Evolutionary conservation across 2,113 vertebrate genomes (phyloP).

Genomic region (Tychaedon coryphoeus): DNA sequence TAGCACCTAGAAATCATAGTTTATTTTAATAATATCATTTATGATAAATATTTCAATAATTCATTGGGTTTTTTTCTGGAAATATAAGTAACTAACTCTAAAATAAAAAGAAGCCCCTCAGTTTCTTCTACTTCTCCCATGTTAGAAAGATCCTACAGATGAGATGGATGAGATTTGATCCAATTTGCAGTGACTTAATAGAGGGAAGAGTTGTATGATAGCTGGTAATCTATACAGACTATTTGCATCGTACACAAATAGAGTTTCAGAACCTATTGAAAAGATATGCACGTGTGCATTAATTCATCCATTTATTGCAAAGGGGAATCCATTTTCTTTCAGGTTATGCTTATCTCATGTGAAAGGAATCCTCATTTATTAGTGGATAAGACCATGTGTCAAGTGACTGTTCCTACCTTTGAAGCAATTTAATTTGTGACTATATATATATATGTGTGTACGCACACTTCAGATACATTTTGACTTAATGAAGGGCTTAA

Average conservation of each 20-base stretch:
- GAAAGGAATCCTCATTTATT: neutral
- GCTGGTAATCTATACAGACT: neutral
- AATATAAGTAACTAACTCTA: neutral
- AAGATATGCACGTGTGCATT: neutral
- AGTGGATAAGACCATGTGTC: neutral
- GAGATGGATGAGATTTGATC: neutral
- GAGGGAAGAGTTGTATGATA: neutral
- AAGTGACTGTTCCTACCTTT: slow-evolving; percentile 10
- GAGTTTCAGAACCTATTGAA: neutral
- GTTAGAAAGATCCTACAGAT: neutral
- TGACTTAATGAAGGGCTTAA: slow-evolving; percentile 77
- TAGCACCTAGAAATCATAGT: neutral
- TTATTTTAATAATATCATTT: neutral
- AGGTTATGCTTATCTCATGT: neutral
- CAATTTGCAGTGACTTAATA: neutral
- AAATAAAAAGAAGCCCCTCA: neutral
- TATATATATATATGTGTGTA: slow-evolving; percentile 12
- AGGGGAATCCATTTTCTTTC: neutral
- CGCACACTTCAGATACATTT: slow-evolving; percentile 50
- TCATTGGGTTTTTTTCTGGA: neutral
- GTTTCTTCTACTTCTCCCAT: neutral
- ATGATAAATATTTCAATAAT: neutral
- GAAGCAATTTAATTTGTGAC: slow-evolving; percentile 41
- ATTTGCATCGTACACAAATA: neutral
- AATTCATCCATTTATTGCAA: neutral